These are phyloP conservation scores for Parazoanthus swiftii DNA, from an alignment of 92 coral and sea anemone genomes.

Conservation along the genomic window DNA sequence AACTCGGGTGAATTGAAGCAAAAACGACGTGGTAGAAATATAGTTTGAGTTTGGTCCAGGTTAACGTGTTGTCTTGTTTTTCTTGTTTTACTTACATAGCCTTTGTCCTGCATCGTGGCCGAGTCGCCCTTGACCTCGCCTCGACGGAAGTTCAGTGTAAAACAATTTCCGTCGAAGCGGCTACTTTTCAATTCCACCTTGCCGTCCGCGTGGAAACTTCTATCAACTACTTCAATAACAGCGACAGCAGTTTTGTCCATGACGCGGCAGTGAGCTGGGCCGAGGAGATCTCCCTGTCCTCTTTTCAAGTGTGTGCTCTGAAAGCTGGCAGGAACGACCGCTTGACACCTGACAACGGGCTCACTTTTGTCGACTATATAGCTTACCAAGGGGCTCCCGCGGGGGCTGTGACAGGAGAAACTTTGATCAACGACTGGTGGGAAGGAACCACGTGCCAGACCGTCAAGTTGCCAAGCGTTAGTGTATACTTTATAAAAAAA, in stretches of 20 bases:
- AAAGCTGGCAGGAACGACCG: constrained; percentile 74
- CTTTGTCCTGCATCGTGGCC: constrained; percentile 64
- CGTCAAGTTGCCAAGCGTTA: not conserved
- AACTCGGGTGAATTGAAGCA: no score
- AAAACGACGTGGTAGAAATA: no score
- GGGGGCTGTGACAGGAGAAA: not conserved
- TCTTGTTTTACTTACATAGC: constrained; percentile 22
- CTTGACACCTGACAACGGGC: constrained; percentile 44
- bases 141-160: constrained; percentile 67
- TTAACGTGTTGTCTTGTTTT: no score
- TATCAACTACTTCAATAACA: constrained; percentile 64
- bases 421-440: not conserved
- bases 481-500: not conserved
- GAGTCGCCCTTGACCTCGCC: constrained; percentile 59
- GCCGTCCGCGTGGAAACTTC: constrained; percentile 60
- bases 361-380: not conserved
- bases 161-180: constrained; percentile 35
- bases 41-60: no score
- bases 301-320: constrained; percentile 73
- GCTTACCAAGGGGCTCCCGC: not conserved
- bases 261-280: constrained; percentile 77
- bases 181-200: constrained; percentile 32
- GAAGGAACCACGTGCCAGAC: constrained; percentile 1
- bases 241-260: constrained; percentile 52
- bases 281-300: constrained; percentile 46